phyloP scores from a whole-genome alignment of 2,888 invertebrate species.

The Eudasyphora cyanicolor region DNA sequence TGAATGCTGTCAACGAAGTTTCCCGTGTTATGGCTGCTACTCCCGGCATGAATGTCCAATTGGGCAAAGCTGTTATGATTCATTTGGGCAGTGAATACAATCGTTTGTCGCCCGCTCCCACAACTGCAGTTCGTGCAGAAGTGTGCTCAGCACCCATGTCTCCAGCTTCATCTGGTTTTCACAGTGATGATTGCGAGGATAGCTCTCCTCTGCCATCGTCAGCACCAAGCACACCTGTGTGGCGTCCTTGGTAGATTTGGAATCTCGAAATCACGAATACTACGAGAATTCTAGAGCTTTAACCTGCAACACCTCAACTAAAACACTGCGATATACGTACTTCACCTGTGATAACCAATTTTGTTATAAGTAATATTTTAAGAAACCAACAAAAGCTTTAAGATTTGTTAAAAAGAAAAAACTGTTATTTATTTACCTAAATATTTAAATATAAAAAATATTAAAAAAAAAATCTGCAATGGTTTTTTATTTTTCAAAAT shows the following conservation, averaged over 20 bases:
- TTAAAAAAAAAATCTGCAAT: too few species aligned
- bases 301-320: not conserved
- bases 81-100: constrained; percentile 92
- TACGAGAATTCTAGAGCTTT: constrained; percentile 40
- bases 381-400: constrained; percentile 57
- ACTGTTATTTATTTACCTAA: too few species aligned
- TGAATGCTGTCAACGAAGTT: constrained; percentile 93
- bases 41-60: constrained; percentile 90
- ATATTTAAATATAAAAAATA: not conserved
- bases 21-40: constrained; percentile 91
- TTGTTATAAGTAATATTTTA: constrained; percentile 51
- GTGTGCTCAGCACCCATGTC: constrained; percentile 70
- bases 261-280: too few species aligned
- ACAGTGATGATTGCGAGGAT: constrained; percentile 73
- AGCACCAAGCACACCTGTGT: constrained; percentile 43
- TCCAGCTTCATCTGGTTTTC: constrained; percentile 78
- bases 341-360: constrained; percentile 58
- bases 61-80: constrained; percentile 93
- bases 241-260: constrained; percentile 65
- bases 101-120: constrained; percentile 70
- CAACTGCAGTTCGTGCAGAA: not conserved
- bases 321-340: constrained; percentile 51
- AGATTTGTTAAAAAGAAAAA: constrained; percentile 47
- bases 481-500: too few species aligned
- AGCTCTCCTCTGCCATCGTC: constrained; percentile 58